Evolutionary conservation across 2,113 vertebrate species (phyloP), one percentile per base, ranked within the genome.

Genomic region (Hemichromis elongatus): DNA sequence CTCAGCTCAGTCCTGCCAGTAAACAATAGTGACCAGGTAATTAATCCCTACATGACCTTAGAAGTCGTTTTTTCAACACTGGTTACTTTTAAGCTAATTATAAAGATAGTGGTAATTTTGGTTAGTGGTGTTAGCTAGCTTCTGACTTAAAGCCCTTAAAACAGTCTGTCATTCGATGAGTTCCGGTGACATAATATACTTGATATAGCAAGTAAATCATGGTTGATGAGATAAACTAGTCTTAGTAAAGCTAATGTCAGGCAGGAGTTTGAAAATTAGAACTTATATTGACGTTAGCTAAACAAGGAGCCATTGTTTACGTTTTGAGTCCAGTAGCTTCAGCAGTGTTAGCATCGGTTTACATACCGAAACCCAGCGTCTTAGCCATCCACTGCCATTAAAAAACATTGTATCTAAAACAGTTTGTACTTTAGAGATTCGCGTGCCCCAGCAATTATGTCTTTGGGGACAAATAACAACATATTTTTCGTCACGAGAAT

Each of bases 241-340:
- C 37, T 35, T 18, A 56, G 4, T 53, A 21, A 4, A 47, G n/a
- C 30, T 21, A 66, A 3, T 8, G 3, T 30, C 3, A 2, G 3
- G 11, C 3, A n/a, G 12, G 42, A 2, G 4, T 80, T 45, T 28
- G 18, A 12, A 57, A 33, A 35, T 33, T 55, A 19, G 16, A 61
- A 47, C 37, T 52, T 7, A 57, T 28, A 24, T 9, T 55, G 26
- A 19, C 70, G 33, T 61, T 66, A 73, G 50, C 81, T 26, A 54
- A 53, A 84, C 47, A 37, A 28, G 53, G 52, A 53, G 83, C 66
- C 84, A 90, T 92, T 95, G 95, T 95, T 95, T 95, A 95, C 92
- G 90, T 95, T 94, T 90, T 40, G 30, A 30, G 82, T 82, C 37
- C 35, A 77, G 24, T 77, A 56, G 86, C 66, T 80, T 83, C 79